These are phyloP conservation scores for Todiramphus chloris DNA, from an alignment of 2,113 vertebrate species.

Conservation along the genomic window DNA sequence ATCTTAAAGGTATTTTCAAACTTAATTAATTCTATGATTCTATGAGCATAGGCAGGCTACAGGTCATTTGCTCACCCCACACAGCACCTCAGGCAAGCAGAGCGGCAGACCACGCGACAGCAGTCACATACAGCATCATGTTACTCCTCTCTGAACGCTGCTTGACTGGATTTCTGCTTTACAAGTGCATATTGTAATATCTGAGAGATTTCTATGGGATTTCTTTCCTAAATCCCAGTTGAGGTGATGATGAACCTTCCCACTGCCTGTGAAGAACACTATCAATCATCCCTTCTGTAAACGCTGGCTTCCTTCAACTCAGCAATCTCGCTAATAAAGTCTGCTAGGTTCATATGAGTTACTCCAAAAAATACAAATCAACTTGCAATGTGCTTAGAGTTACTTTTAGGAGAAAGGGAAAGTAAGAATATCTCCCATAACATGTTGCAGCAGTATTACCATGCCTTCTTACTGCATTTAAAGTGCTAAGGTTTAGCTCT, in stretches of 20 bases:
- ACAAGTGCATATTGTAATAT: background rate
- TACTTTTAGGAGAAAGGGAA: background rate
- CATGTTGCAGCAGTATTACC: background rate
- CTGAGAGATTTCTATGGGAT: background rate
- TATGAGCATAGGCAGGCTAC: no score
- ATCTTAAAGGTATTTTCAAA: no score
- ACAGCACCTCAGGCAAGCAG: no score
- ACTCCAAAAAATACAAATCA: background rate
- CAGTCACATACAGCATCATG: background rate
- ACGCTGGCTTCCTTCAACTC: background rate
- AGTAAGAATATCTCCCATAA: background rate
- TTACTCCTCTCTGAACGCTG: background rate
- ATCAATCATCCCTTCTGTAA: background rate
- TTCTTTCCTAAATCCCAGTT: background rate
- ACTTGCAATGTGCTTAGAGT: background rate
- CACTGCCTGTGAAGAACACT: no score
- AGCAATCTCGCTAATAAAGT: background rate
- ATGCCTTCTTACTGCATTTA: background rate
- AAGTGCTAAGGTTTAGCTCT: background rate
- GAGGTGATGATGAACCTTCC: background rate
- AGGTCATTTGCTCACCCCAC: background rate
- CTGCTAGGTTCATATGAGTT: background rate
- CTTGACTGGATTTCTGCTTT: background rate
- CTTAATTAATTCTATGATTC: no score
- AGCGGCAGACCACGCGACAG: background rate